phyloP scores from a whole-genome alignment of 1,140 invertebrate genomes.

The Whitmania pigra region DNA sequence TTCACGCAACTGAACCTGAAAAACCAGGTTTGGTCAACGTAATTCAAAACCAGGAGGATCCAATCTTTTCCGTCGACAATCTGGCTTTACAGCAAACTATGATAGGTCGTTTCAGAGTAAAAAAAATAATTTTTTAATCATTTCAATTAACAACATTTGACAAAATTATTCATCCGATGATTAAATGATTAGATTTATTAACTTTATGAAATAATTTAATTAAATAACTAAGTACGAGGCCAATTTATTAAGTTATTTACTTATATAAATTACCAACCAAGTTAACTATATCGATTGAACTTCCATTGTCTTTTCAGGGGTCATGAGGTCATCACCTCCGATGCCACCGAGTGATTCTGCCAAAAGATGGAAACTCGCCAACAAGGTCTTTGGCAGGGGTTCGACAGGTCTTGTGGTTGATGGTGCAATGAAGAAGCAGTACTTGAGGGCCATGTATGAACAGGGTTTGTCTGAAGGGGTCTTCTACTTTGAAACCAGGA shows the following conservation, averaged over 20 bases:
- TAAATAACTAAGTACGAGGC: too few relatives aligned
- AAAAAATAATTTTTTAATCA: background rate
- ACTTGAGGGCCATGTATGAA: conserved; percentile 27
- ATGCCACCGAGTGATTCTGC: conserved; percentile 9
- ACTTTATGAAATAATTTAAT: too few relatives aligned
- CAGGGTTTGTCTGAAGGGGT: conserved; percentile 27
- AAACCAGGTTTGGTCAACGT: too few relatives aligned
- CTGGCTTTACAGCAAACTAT: conserved; percentile 9
- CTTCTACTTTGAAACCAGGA: conserved; percentile 27
- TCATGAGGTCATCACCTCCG: conserved; percentile 1
- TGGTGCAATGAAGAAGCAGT: conserved; percentile 21
- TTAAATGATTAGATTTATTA: too few relatives aligned
- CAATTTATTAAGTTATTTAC: too few relatives aligned
- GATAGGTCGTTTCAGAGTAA: conserved; percentile 4
- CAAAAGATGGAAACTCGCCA: conserved; percentile 11
- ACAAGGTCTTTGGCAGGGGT: conserved; percentile 14
- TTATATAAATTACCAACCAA: too few relatives aligned
- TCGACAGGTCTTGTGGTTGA: conserved; percentile 9
- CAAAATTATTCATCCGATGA: too few relatives aligned
- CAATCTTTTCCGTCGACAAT: too few relatives aligned
- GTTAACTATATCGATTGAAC: background rate
- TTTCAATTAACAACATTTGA: too few relatives aligned
- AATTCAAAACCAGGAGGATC: too few relatives aligned
- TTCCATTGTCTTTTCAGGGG: background rate
- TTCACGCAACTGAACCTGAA: background rate